Conservation (phyloP, 2,888 invertebrate genomes). For the Acleris emargana region DNA sequence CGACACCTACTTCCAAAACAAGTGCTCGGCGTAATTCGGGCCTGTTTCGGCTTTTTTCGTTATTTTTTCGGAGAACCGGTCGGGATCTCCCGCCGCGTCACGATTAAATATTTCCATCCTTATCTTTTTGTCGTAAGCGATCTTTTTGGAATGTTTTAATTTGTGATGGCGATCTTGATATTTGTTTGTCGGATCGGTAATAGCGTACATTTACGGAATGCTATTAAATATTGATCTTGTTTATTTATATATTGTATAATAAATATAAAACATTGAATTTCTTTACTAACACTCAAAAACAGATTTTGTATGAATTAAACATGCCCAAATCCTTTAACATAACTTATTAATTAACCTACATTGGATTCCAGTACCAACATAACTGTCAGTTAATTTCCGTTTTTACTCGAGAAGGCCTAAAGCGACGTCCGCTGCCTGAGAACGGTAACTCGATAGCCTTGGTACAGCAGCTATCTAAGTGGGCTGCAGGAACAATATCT, state of each 20-base stretch:
- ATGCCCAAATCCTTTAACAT: background rate
- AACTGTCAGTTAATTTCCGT: slow-evolving; percentile 28
- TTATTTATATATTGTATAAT: too few relatives aligned
- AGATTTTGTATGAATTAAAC: background rate
- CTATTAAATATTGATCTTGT: background rate
- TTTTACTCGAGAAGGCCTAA: slow-evolving; percentile 26
- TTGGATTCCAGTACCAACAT: slow-evolving; percentile 20
- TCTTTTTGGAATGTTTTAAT: slow-evolving; percentile 33
- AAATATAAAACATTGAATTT: too few relatives aligned
- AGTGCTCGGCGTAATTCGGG: slow-evolving; percentile 41
- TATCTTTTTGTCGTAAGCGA: slow-evolving; percentile 35
- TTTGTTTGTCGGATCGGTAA: slow-evolving; percentile 10
- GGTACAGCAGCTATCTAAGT: slow-evolving; percentile 62
- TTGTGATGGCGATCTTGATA: slow-evolving; percentile 26
- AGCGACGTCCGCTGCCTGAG: slow-evolving; percentile 39
- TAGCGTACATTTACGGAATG: background rate
- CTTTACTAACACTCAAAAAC: too few relatives aligned
- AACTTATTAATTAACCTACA: slow-evolving; percentile 32
- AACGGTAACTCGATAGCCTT: slow-evolving; percentile 60
- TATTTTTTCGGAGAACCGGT: slow-evolving; percentile 30
- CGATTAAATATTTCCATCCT: slow-evolving; percentile 35
- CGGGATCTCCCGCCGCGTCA: slow-evolving; percentile 34
- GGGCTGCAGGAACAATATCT: slow-evolving; percentile 62
- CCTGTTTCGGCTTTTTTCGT: slow-evolving; percentile 24
- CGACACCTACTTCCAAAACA: slow-evolving; percentile 58